Conservation (phyloP, 2,888 invertebrate species). For the Platynereis dumerilii region DNA sequence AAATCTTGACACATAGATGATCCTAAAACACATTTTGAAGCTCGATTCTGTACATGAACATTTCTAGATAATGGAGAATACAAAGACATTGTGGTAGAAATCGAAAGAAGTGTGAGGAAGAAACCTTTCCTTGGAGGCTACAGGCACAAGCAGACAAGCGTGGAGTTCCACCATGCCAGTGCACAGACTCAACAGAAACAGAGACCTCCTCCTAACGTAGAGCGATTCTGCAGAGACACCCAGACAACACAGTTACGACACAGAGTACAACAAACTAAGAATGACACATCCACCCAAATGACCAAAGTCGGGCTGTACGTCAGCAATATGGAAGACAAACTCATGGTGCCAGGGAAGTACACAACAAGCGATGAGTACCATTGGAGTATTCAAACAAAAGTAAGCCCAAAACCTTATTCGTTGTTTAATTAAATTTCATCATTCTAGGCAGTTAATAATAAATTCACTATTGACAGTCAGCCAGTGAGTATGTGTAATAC, state of each 20-base stretch:
- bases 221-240: conserved; percentile 60
- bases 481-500: too few species aligned
- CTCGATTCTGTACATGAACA: too few species aligned
- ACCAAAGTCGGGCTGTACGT: conserved; percentile 62
- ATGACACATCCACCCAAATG: conserved; percentile 64
- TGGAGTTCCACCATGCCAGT: conserved; percentile 80
- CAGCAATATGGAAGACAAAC: conserved; percentile 55
- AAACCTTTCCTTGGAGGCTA: conserved; percentile 87
- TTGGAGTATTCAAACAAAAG: conserved; percentile 44
- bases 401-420: too few species aligned
- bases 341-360: conserved; percentile 59
- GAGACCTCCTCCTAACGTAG: conserved; percentile 46
- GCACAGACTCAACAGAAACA: conserved; percentile 74
- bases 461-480: too few species aligned
- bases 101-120: conserved; percentile 57
- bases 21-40: too few species aligned
- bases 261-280: conserved; percentile 58
- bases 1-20: too few species aligned
- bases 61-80: conserved; percentile 48
- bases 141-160: conserved; percentile 73
- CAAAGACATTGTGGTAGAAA: conserved; percentile 61
- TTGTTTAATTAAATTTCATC: not conserved
- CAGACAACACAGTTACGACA: conserved; percentile 60
- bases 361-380: conserved; percentile 60
- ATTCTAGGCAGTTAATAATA: too few species aligned